These are phyloP conservation scores for Cyclophora punctaria DNA, from an alignment of 2,888 invertebrate species.

Conservation along the genomic window DNA sequence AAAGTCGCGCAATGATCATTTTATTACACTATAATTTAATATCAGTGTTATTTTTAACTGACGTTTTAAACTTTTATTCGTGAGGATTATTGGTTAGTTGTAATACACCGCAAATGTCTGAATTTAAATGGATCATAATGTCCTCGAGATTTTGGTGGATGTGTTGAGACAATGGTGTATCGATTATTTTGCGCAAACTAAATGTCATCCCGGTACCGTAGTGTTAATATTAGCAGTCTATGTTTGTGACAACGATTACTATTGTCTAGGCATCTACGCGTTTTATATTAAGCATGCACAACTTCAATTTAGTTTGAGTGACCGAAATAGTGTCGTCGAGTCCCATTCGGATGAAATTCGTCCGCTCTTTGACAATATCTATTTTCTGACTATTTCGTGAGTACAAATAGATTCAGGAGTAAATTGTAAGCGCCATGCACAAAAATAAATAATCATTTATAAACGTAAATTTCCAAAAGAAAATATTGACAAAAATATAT, in stretches of 20 bases:
- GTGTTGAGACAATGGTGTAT: slow-evolving; percentile 74
- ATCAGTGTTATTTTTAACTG: slow-evolving; percentile 52
- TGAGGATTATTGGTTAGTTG: slow-evolving; percentile 19
- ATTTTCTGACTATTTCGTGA: slow-evolving; percentile 46
- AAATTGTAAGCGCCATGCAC: neutral
- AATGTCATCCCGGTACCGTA: slow-evolving; percentile 72
- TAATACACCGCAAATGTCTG: slow-evolving; percentile 24
- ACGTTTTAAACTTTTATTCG: slow-evolving; percentile 28
- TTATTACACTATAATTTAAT: slow-evolving; percentile 51
- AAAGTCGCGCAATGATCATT: slow-evolving; percentile 62
- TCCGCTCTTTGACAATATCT: slow-evolving; percentile 49
- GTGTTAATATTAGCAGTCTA: slow-evolving; percentile 75
- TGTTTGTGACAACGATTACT: slow-evolving; percentile 67
- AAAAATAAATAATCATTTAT: neutral
- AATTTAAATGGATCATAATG: slow-evolving; percentile 37
- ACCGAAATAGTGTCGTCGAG: slow-evolving; percentile 64
- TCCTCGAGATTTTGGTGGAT: slow-evolving; percentile 60
- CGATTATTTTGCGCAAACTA: slow-evolving; percentile 74
- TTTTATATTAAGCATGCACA: slow-evolving; percentile 69
- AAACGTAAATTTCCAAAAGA: neutral
- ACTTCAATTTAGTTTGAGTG: slow-evolving; percentile 62
- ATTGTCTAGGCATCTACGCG: slow-evolving; percentile 72
- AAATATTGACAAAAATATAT: neutral
- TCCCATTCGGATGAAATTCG: slow-evolving; percentile 48
- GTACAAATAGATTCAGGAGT: slow-evolving; percentile 15